Percentiles rank a stretch among this genome's conserved stretches.
Conservation (phyloP, 1,140 invertebrate species). For the Helicoverpa armigera region DNA sequence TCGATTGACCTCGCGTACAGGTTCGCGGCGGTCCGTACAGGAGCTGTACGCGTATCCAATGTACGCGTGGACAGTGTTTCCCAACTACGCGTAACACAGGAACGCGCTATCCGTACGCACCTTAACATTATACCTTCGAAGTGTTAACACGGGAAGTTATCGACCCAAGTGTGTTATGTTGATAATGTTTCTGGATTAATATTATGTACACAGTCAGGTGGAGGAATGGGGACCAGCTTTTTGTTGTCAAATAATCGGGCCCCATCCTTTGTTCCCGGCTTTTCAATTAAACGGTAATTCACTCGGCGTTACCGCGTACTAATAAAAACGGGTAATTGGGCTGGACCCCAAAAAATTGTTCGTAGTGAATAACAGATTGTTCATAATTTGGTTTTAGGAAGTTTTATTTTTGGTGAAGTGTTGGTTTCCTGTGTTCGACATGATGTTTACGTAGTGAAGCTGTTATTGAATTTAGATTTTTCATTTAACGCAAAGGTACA, state of each 20-base stretch:
- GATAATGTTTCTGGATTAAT: not conserved
- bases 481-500: not conserved
- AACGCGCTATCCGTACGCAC: too few relatives aligned
- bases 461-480: too few relatives aligned
- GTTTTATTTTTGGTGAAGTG: too few relatives aligned
- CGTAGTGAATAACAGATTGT: not conserved
- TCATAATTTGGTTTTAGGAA: not conserved
- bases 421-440: not conserved
- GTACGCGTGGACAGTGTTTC: too few relatives aligned
- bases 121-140: not conserved
- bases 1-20: too few relatives aligned
- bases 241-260: constrained; percentile 24
- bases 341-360: constrained; percentile 7
- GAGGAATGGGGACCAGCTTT: not conserved
- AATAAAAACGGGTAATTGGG: constrained; percentile 30
- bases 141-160: constrained; percentile 5
- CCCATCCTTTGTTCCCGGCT: constrained; percentile 22
- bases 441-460: not conserved
- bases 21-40: too few relatives aligned
- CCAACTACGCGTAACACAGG: too few relatives aligned
- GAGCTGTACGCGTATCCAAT: too few relatives aligned
- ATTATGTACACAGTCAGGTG: not conserved
- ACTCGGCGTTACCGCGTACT: constrained; percentile 17
- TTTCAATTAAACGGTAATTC: constrained; percentile 31
- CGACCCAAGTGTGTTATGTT: not conserved